Evolutionary conservation across 2,888 invertebrate genomes (phyloP).

Genomic region (Phrixothrix hirtus): DNA sequence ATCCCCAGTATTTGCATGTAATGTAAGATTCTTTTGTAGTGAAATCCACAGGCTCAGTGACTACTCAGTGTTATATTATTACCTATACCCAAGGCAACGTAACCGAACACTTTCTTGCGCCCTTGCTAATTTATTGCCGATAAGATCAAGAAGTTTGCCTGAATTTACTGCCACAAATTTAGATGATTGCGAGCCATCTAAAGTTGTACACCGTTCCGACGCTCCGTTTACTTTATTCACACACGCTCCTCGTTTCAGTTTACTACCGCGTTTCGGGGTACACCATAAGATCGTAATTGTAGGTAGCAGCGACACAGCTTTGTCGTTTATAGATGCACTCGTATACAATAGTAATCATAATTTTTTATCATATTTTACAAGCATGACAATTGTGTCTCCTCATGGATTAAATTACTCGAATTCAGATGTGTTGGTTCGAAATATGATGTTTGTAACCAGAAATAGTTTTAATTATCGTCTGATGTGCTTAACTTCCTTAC

Average conservation of each 20-base stretch:
- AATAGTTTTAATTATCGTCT: conserved; percentile 62
- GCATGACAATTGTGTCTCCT: conserved; percentile 70
- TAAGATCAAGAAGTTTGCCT: conserved; percentile 43
- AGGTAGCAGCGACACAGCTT: conserved; percentile 66
- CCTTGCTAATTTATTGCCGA: conserved; percentile 41
- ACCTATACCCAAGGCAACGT: conserved; percentile 53
- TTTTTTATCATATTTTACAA: conserved; percentile 65
- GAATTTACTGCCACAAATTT: conserved; percentile 28
- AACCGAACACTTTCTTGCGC: conserved; percentile 40
- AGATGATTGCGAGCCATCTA: conserved; percentile 30
- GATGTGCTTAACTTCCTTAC: conserved; percentile 60
- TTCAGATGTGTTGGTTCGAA: conserved; percentile 47
- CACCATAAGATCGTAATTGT: conserved; percentile 68
- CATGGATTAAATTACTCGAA: conserved; percentile 60
- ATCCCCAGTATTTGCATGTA: conserved; percentile 64
- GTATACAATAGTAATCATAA: conserved; percentile 57
- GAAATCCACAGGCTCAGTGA: conserved; percentile 64
- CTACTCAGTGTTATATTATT: conserved; percentile 62
- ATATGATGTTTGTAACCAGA: conserved; percentile 59
- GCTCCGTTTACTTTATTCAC: conserved; percentile 60
- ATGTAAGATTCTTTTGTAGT: conserved; percentile 62
- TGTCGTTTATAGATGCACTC: conserved; percentile 66
- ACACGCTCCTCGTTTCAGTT: conserved; percentile 59
- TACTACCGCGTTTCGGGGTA: conserved; percentile 57
- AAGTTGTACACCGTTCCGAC: conserved; percentile 29